Evolutionary conservation across 35 echinoderm and acorn worm genomes (phyloP).

Genomic region (Strongylocentrotus purpuratus): DNA sequence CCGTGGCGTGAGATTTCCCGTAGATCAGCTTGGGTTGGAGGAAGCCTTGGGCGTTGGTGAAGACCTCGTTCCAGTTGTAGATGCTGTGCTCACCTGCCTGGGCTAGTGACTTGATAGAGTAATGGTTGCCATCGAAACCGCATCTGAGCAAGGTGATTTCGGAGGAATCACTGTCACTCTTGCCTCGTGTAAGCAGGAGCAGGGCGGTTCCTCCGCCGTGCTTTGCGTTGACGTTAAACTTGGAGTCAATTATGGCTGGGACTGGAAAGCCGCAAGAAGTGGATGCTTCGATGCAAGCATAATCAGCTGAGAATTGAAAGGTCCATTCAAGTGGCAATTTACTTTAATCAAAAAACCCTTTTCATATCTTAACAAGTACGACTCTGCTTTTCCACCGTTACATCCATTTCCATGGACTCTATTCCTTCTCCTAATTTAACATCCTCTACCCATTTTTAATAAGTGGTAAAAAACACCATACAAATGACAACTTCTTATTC

Average conservation of each 20-base stretch:
- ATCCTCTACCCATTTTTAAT: too few species aligned
- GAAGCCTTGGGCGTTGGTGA: slow-evolving; percentile 57
- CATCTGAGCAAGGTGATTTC: slow-evolving; percentile 69
- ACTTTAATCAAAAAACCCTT: neutral
- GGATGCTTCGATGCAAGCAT: slow-evolving; percentile 66
- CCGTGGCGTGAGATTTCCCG: slow-evolving; percentile 64
- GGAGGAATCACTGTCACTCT: slow-evolving; percentile 42
- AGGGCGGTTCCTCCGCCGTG: slow-evolving; percentile 82
- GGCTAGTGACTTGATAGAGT: slow-evolving; percentile 43
- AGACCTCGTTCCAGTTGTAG: slow-evolving; percentile 65
- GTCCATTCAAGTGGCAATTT: neutral
- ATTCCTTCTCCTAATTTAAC: too few species aligned
- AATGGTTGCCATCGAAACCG: slow-evolving; percentile 77
- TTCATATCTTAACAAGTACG: too few species aligned
- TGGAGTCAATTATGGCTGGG: slow-evolving; percentile 48
- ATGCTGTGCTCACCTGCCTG: slow-evolving; percentile 70
- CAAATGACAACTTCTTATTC: too few species aligned
- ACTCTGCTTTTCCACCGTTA: too few species aligned
- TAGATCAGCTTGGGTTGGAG: slow-evolving; percentile 62
- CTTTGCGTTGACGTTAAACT: slow-evolving; percentile 77
- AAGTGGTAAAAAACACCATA: too few species aligned
- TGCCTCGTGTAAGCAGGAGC: slow-evolving; percentile 50
- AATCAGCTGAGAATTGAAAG: slow-evolving; percentile 56
- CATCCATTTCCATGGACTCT: too few species aligned
- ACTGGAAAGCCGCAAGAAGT: slow-evolving; percentile 57